phyloP scores from a whole-genome alignment of 2,113 vertebrate genomes.

The Ibidorhyncha struthersii region DNA sequence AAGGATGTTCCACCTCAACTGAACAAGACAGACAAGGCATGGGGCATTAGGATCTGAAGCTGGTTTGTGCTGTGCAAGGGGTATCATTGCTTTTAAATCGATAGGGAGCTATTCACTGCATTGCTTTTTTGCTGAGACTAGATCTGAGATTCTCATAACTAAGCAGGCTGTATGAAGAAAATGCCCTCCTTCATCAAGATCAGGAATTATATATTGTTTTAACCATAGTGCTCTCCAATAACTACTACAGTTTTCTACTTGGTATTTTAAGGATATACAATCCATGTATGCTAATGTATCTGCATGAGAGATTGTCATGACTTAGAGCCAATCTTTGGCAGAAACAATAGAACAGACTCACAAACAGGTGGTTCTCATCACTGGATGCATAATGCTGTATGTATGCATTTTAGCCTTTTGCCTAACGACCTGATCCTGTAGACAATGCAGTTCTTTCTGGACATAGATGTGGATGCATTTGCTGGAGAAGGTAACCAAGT shows the following conservation, averaged over 20 bases:
- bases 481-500: not conserved
- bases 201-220: not conserved
- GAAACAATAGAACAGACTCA: constrained; percentile 10
- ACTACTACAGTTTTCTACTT: not conserved
- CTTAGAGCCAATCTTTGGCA: not conserved
- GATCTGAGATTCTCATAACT: not conserved
- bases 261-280: not conserved
- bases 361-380: constrained; percentile 54
- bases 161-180: not conserved
- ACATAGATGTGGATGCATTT: not conserved
- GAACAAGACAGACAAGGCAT: not conserved
- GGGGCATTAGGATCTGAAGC: rapidly evolving
- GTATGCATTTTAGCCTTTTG: not conserved
- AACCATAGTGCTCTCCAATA: not conserved
- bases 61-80: not conserved
- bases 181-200: not conserved
- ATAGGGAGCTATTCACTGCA: not conserved
- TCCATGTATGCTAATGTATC: not conserved
- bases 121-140: not conserved
- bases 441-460: not conserved
- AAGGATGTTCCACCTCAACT: not conserved
- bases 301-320: not conserved
- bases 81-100: not conserved
- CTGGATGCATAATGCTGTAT: not conserved
- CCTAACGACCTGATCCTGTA: not conserved